phyloP scores from a whole-genome alignment of 2,888 invertebrate species.

The Cerceris rybyensis region DNA sequence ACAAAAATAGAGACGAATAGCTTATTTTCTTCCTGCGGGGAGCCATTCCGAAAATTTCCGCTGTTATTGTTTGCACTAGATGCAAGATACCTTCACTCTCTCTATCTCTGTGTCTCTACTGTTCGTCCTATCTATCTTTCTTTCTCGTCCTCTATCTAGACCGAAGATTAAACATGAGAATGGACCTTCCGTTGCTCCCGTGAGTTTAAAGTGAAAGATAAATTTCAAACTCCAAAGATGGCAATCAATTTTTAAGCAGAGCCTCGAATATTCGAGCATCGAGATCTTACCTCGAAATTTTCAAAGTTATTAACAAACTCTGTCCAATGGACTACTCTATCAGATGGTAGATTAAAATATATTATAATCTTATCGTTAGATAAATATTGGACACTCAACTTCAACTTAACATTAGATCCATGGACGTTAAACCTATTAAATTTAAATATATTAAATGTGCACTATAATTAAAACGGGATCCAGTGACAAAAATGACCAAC shows the following conservation, averaged over 20 bases:
- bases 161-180: conserved; percentile 2
- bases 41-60: neutral
- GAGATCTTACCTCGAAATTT: no score
- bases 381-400: no score
- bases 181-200: neutral
- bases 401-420: no score
- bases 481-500: no score
- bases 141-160: neutral
- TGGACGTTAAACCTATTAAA: no score
- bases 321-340: no score
- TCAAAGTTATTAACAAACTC: no score
- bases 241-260: neutral
- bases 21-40: neutral
- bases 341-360: no score
- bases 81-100: neutral
- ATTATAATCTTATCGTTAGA: no score
- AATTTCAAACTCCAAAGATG: neutral
- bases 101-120: neutral
- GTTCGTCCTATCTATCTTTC: no score
- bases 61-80: neutral
- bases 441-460: no score
- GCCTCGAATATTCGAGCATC: neutral
- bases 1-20: conserved; percentile 1
- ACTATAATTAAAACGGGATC: no score
- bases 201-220: neutral